phyloP scores from a whole-genome alignment of 2,888 invertebrate species.

The Pocota personata region DNA sequence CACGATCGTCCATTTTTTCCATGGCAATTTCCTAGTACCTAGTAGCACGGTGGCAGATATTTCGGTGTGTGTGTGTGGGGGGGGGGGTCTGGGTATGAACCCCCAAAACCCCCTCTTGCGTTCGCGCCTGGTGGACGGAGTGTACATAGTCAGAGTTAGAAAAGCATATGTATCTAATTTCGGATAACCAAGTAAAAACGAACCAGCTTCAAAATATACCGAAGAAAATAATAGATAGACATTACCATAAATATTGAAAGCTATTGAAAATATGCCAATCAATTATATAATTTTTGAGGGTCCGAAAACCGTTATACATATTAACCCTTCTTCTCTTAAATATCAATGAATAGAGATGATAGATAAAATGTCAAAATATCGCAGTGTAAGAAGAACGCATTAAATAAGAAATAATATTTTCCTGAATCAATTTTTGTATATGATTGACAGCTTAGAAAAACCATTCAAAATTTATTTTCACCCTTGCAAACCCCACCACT shows the following conservation, averaged over 20 bases:
- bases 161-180: no score
- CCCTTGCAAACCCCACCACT: not conserved
- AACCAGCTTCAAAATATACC: no score
- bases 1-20: no score
- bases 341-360: not conserved
- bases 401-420: not conserved
- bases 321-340: not conserved
- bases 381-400: not conserved
- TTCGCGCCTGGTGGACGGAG: no score
- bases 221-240: no score
- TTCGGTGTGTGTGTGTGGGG: no score
- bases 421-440: not conserved
- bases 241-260: not conserved
- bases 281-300: not conserved
- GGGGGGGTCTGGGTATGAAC: no score
- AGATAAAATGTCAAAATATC: not conserved
- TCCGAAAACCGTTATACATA: not conserved
- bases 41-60: no score
- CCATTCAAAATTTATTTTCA: not conserved
- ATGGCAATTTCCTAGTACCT: no score
- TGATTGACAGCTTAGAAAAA: constrained; percentile 1
- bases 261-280: not conserved
- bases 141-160: no score
- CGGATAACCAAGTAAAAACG: no score
- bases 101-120: no score